Percentiles rank a stretch among this genome's conserved stretches.
phyloP scores from a whole-genome alignment of 2,888 invertebrate genomes.

The Dolichomitus sp. region DNA sequence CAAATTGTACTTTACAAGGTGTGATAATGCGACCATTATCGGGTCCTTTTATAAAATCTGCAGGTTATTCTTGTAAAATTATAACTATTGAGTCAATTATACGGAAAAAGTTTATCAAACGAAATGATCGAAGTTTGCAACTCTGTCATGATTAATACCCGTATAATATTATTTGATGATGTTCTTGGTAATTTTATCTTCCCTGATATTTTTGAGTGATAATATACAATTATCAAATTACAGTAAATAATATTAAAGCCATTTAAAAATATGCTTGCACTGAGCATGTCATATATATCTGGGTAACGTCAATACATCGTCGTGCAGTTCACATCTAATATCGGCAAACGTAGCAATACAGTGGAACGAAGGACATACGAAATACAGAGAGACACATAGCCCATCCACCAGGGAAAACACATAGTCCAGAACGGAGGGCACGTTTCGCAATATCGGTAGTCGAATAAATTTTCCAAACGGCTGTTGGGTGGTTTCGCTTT shows the following conservation, averaged over 20 bases:
- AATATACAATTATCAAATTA: not conserved
- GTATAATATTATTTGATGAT: too few species aligned
- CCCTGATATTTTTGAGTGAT: too few species aligned
- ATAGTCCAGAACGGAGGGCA: conserved; percentile 46
- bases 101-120: too few species aligned
- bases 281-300: not conserved
- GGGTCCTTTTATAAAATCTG: too few species aligned
- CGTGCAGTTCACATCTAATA: conserved; percentile 32
- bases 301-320: conserved; percentile 10
- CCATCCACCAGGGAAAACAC: conserved; percentile 16
- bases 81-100: too few species aligned
- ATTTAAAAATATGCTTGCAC: not conserved
- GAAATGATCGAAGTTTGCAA: not conserved
- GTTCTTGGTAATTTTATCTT: too few species aligned
- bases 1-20: too few species aligned
- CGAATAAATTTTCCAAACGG: conserved; percentile 67
- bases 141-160: not conserved
- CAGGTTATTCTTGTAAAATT: too few species aligned
- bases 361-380: conserved; percentile 6
- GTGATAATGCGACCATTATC: too few species aligned
- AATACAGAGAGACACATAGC: conserved; percentile 23
- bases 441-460: conserved; percentile 66
- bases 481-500: conserved; percentile 52
- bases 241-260: not conserved
- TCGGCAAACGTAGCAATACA: conserved; percentile 35